Evolutionary conservation across 2,797 vertebrate genomes (phyloP).

Genomic region (Thunnus albacares): DNA sequence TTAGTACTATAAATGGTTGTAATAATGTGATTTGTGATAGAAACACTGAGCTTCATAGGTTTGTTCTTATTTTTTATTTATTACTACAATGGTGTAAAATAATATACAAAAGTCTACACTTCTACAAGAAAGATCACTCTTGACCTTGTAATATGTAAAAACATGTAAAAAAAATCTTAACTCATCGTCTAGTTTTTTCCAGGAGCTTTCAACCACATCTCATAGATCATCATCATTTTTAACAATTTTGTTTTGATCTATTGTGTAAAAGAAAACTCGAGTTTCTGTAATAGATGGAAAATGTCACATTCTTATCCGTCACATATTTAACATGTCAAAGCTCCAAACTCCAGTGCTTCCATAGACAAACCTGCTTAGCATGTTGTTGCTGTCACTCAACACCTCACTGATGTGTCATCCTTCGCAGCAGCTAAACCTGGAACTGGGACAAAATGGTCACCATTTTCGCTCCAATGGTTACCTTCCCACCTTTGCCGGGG

Average conservation of each 20-base stretch:
- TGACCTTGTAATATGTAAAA: too few relatives aligned
- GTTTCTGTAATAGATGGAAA: not conserved
- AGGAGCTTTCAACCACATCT: not conserved
- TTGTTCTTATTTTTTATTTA: not conserved
- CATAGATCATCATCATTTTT: not conserved
- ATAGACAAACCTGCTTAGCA: conserved; percentile 33
- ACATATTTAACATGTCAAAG: not conserved
- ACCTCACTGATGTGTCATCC: conserved; percentile 59
- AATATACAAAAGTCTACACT: too few relatives aligned
- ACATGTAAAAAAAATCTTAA: too few relatives aligned
- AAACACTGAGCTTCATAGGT: not conserved
- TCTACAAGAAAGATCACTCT: too few relatives aligned
- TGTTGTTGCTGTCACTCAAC: conserved; percentile 63
- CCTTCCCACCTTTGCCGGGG: conserved; percentile 59
- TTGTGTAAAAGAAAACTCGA: not conserved
- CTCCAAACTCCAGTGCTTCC: not conserved
- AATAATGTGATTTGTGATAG: not conserved
- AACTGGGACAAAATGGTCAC: conserved; percentile 76
- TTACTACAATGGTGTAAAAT: not conserved
- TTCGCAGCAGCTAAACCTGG: conserved; percentile 47
- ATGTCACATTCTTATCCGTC: not conserved
- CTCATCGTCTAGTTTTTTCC: too few relatives aligned
- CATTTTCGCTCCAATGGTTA: conserved; percentile 71
- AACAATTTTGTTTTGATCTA: not conserved
- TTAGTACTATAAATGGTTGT: not conserved